Evolutionary conservation across 2,113 vertebrate genomes (phyloP), one percentile per base, ranked within the genome.

Genomic region (Lasiurus borealis): DNA sequence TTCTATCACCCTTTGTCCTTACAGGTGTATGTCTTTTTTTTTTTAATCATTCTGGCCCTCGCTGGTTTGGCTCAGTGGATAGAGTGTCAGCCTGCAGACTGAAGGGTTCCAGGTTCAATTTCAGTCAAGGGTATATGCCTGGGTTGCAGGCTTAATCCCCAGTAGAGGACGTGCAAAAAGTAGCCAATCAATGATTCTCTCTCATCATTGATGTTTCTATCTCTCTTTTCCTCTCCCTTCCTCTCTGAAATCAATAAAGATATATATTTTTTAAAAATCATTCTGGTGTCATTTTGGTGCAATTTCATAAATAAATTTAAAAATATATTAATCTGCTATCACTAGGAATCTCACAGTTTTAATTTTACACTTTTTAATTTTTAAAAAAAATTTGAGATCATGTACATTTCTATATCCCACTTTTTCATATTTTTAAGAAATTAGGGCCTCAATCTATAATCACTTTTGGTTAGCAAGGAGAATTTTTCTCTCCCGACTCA

Each of bases 351-450:
- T 85, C 18, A 72, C 46, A 50, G 29, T 75, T 93, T 46, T 44
- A 16, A 68, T 85, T 82, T 82, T 57, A 34, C 59, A 86, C 40
- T 82, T 82, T 50, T 54, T 81, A 6, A 71, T 6, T 72, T 71
- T 50, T 8, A 11, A 77, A 73, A 73, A 88, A 73, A 9, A 40
- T 25, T n/a, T 88, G 84, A 86, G 78, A 68, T 68, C 73, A 50
- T 34, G 12, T 46, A 34, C 27, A 80, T n/a, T 83, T 87, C 76
- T 29, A 90, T 3, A 88, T 78, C 31, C 44, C n/a, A 68, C 27
- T 69, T 68, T 75, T 96, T 95, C 29, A 16, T 7, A n/a, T 72
- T 88, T 87, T 90, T 66, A 88, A 87, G 57, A 81, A 94, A 91
- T 50, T 19, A 90, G 8, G 18, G 8, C 82, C 50, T 85, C 34